Evolutionary conservation across 1,140 invertebrate genomes (phyloP).

Genomic region (Drosophila erecta): DNA sequence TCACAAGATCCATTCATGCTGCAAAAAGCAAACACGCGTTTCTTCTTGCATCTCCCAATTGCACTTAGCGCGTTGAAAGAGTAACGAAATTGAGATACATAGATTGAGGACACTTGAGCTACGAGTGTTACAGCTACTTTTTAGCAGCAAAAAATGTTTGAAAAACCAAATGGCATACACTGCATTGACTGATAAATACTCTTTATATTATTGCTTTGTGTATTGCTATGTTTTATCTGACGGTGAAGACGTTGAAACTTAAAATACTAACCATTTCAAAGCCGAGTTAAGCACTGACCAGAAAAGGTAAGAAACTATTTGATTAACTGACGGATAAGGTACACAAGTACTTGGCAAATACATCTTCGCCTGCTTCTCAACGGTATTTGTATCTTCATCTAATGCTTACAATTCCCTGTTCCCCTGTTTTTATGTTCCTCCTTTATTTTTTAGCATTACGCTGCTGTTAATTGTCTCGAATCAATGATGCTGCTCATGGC

Average conservation of each 20-base stretch:
- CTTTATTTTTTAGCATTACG: constrained; percentile 9
- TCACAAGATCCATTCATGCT: constrained; percentile 70
- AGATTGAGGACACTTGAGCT: constrained; percentile 37
- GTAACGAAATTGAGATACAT: constrained; percentile 39
- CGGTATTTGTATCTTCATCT: constrained; percentile 35
- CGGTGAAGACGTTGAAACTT: too few relatives aligned
- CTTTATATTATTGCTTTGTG: too few relatives aligned
- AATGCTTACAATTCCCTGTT: constrained; percentile 2
- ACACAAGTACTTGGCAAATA: not conserved
- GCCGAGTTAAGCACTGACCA: not conserved
- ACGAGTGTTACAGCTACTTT: constrained; percentile 19
- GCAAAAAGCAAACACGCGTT: constrained; percentile 56
- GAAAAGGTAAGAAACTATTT: not conserved
- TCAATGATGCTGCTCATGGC: constrained; percentile 33
- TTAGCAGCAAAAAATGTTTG: constrained; percentile 2
- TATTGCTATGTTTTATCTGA: not conserved
- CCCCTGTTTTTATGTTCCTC: constrained; percentile 16
- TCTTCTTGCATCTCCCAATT: constrained; percentile 52
- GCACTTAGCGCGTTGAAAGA: constrained; percentile 48
- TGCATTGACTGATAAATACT: not conserved
- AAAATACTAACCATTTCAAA: not conserved
- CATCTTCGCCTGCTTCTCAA: constrained; percentile 29
- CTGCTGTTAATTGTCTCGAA: constrained; percentile 45
- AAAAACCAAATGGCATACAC: not conserved
- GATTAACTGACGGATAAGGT: not conserved